Percentiles rank a stretch among this genome's conserved stretches.
Conservation (phyloP, 2,113 vertebrate species). For the Garra rufa region DNA sequence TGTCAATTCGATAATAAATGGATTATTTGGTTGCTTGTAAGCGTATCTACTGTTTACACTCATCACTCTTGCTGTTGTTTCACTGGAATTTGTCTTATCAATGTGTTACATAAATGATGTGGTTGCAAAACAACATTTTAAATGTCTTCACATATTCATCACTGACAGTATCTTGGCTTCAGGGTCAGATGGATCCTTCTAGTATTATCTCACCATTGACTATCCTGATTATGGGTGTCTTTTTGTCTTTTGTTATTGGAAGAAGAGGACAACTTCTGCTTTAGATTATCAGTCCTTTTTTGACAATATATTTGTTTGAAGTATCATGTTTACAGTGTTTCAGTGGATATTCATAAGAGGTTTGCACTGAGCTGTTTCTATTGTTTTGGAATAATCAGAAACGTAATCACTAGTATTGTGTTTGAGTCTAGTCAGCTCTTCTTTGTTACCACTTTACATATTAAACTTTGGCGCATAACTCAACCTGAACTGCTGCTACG, state of each 20-base stretch:
- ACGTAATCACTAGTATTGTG: background rate
- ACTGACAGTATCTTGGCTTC: conserved; percentile 29
- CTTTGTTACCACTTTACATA: background rate
- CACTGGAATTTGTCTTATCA: conserved; percentile 35
- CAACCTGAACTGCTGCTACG: background rate
- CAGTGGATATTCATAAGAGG: too few species aligned
- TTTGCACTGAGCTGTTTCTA: background rate
- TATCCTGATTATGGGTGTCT: background rate
- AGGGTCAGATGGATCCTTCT: background rate
- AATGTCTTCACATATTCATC: conserved; percentile 30
- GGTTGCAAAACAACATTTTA: conserved; percentile 8
- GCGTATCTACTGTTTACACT: background rate
- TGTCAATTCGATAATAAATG: background rate
- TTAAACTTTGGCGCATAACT: background rate
- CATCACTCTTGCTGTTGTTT: background rate
- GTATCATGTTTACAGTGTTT: conserved; percentile 7
- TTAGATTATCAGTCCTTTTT: background rate
- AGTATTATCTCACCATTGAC: conserved; percentile 25
- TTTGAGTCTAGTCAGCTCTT: background rate
- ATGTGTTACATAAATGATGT: conserved; percentile 4
- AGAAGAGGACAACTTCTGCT: conserved; percentile 12
- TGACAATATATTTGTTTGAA: conserved; percentile 13
- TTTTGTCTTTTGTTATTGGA: conserved; percentile 10
- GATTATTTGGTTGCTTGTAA: background rate
- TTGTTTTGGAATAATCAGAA: background rate